phyloP scores from a whole-genome alignment of 2,888 invertebrate species.

The Drosophila algonquin region DNA sequence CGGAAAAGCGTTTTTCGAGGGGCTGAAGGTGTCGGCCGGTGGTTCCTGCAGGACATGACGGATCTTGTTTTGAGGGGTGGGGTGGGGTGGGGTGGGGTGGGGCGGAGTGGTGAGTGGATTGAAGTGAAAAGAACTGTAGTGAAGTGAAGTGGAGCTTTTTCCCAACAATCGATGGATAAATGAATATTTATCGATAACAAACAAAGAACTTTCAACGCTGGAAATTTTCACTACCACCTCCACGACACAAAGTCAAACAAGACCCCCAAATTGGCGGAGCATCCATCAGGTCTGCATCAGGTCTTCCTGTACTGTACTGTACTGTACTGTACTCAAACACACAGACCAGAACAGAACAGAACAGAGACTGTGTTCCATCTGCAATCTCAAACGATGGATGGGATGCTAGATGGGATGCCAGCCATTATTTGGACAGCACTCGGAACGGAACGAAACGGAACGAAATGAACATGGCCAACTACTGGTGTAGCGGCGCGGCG shows the following conservation, averaged over 20 bases:
- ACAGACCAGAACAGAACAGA: too few relatives aligned
- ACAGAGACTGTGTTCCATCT: conserved; percentile 3
- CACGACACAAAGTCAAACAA: conserved; percentile 38
- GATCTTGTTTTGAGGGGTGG: neutral
- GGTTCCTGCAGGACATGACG: conserved; percentile 11
- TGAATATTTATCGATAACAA: conserved; percentile 45
- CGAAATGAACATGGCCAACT: conserved; percentile 56
- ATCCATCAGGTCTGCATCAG: conserved; percentile 15
- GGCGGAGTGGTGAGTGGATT: neutral
- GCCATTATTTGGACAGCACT: conserved; percentile 66
- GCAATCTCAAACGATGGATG: conserved; percentile 19
- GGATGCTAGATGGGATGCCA: conserved; percentile 31
- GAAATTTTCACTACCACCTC: conserved; percentile 36
- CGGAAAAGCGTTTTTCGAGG: conserved; percentile 5
- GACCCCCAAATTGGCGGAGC: conserved; percentile 14
- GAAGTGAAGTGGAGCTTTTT: neutral
- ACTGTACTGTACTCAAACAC: too few relatives aligned
- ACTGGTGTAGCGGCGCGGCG: conserved; percentile 9
- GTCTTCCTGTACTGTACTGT: neutral
- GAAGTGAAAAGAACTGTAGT: neutral
- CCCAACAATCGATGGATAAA: conserved; percentile 31
- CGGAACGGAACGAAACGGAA: conserved; percentile 17
- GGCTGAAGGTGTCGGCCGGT: conserved; percentile 9
- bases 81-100: neutral
- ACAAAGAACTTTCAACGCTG: conserved; percentile 20